A percentile compares a stretch with the other conserved stretches of the same genome.
These are phyloP conservation scores for Deilephila porcellus DNA, from an alignment of 2,888 invertebrate genomes.

Conservation along the genomic window DNA sequence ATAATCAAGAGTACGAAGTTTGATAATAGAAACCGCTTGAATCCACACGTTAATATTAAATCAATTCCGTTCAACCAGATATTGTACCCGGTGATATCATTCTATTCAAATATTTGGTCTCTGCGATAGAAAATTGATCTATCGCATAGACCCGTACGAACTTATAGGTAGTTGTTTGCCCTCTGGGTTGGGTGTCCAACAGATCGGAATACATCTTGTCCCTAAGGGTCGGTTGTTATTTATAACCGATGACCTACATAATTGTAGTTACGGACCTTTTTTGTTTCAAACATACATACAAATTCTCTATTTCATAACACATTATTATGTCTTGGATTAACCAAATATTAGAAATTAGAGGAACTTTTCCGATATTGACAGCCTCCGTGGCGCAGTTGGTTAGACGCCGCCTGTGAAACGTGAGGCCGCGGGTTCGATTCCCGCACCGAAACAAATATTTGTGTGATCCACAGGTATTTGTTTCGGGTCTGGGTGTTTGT, in stretches of 20 bases:
- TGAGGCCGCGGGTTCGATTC: too few relatives aligned
- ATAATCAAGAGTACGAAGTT: not conserved
- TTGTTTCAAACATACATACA: not conserved
- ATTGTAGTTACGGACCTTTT: not conserved
- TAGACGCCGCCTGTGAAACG: too few relatives aligned
- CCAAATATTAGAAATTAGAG: too few relatives aligned
- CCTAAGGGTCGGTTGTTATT: not conserved
- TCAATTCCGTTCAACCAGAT: not conserved
- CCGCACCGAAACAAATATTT: too few relatives aligned
- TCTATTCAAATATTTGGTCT: not conserved
- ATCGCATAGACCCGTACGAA: not conserved
- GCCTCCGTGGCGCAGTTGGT: too few relatives aligned
- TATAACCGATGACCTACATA: not conserved
- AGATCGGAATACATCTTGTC: not conserved
- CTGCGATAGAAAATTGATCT: not conserved
- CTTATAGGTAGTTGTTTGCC: not conserved
- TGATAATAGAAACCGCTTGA: not conserved
- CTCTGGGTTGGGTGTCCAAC: not conserved
- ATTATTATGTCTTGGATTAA: too few relatives aligned
- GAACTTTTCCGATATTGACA: too few relatives aligned
- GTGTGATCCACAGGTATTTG: too few relatives aligned
- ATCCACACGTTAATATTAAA: constrained; percentile 14
- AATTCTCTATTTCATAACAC: too few relatives aligned
- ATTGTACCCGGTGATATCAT: not conserved
- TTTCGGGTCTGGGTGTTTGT: too few relatives aligned